A percentile compares a stretch with the other conserved stretches of the same genome.
Evolutionary conservation across 53 echinoderm and acorn worm species (phyloP).

Genomic region (Mesocentrotus franciscanus): DNA sequence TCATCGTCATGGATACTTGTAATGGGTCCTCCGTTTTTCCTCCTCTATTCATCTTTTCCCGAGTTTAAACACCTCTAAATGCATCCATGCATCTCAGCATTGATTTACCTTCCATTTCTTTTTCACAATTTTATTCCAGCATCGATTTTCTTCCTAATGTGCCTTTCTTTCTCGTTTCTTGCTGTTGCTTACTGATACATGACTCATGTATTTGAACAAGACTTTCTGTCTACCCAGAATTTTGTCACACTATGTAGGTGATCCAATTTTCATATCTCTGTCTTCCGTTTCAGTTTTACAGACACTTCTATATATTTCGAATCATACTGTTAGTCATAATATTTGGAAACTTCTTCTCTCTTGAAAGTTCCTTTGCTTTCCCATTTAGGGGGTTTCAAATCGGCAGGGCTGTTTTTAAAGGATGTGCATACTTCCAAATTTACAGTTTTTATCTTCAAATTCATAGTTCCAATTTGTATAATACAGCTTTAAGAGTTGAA

Average conservation of each 20-base stretch:
- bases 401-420: not conserved
- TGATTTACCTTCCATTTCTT: slow-evolving; percentile 21
- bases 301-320: not conserved
- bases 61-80: slow-evolving; percentile 31
- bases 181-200: not conserved
- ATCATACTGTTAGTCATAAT: slow-evolving; percentile 9
- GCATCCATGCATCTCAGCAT: not conserved
- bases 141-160: not conserved
- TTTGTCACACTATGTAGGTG: not conserved
- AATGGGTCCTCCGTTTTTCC: not conserved
- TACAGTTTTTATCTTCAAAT: too few relatives aligned
- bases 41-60: not conserved
- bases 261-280: slow-evolving; percentile 29
- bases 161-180: not conserved
- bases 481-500: too few relatives aligned
- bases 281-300: not conserved
- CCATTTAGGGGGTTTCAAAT: not conserved
- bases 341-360: not conserved
- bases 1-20: slow-evolving; percentile 49
- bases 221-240: slow-evolving; percentile 6
- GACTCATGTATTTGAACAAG: not conserved
- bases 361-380: not conserved
- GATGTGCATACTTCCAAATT: too few relatives aligned
- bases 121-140: not conserved
- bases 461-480: too few relatives aligned